phyloP scores from a whole-genome alignment of 2,113 vertebrate species.

The Nothocercus julius region DNA sequence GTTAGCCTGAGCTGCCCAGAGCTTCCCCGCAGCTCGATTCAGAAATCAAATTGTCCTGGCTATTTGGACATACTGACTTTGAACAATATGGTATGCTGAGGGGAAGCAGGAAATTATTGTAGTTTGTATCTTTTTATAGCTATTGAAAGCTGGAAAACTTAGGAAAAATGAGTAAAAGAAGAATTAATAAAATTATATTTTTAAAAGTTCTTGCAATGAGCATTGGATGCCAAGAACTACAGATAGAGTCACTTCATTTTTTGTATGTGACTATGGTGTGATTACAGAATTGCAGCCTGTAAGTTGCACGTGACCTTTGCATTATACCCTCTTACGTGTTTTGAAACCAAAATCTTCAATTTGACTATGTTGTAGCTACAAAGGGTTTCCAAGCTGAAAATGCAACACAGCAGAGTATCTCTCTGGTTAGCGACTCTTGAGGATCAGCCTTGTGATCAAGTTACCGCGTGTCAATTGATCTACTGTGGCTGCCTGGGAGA shows the following conservation, averaged over 20 bases:
- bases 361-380: background rate
- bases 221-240: background rate
- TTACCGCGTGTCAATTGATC: background rate
- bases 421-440: background rate
- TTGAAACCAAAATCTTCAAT: background rate
- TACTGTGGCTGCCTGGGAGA: background rate
- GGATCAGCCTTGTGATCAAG: background rate
- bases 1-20: fast-evolving
- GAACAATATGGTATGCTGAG: background rate
- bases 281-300: background rate
- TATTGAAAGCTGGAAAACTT: background rate
- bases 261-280: background rate
- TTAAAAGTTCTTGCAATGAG: background rate
- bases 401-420: background rate
- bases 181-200: background rate
- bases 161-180: background rate
- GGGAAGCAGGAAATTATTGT: too few species aligned
- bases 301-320: background rate
- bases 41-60: background rate
- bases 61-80: background rate
- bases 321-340: background rate
- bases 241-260: background rate
- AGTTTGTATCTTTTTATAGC: background rate
- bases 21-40: fast-evolving
- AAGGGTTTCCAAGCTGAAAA: background rate